Evolutionary conservation across 2,797 vertebrate genomes (phyloP).

Genomic region (Phrynocephalus guinanensis): DNA sequence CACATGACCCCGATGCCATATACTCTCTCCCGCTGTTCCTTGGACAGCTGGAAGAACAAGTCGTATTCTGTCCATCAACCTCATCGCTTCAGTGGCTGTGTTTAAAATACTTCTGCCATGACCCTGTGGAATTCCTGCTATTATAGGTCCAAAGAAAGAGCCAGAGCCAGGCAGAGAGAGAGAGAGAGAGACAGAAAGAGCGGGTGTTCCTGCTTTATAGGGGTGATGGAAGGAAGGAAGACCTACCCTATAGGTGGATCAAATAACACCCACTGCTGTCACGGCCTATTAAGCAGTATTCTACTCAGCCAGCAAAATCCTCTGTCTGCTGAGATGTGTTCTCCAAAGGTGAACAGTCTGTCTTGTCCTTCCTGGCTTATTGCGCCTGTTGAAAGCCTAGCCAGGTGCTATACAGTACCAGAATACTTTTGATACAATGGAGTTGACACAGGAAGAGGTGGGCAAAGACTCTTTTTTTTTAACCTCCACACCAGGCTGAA

Average conservation of each 20-base stretch:
- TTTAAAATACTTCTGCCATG: constrained; percentile 78
- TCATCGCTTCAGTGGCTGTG: constrained; percentile 64
- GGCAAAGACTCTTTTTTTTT: not conserved
- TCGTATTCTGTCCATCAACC: constrained; percentile 73
- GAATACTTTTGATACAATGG: not conserved
- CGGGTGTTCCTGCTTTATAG: constrained; percentile 39
- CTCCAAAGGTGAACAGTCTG: constrained; percentile 17
- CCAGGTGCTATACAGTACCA: not conserved
- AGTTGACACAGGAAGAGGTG: constrained; percentile 17
- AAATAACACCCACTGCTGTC: constrained; percentile 69
- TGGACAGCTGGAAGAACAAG: constrained; percentile 76
- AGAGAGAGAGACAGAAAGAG: not conserved
- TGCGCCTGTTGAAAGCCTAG: constrained; percentile 25
- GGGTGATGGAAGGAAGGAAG: constrained; percentile 42
- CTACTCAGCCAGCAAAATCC: constrained; percentile 30
- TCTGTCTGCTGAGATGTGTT: constrained; percentile 47
- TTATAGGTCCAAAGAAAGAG: constrained; percentile 67
- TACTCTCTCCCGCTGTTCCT: constrained; percentile 45
- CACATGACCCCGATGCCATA: accelerated
- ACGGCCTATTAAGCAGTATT: constrained; percentile 54
- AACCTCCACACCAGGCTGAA: not conserved
- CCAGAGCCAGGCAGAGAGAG: not conserved
- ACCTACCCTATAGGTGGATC: constrained; percentile 71
- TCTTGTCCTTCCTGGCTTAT: constrained; percentile 10
- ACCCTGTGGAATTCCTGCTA: constrained; percentile 69